Conservation (phyloP, 2,113 vertebrate species). For the Delphinapterus leucas region DNA sequence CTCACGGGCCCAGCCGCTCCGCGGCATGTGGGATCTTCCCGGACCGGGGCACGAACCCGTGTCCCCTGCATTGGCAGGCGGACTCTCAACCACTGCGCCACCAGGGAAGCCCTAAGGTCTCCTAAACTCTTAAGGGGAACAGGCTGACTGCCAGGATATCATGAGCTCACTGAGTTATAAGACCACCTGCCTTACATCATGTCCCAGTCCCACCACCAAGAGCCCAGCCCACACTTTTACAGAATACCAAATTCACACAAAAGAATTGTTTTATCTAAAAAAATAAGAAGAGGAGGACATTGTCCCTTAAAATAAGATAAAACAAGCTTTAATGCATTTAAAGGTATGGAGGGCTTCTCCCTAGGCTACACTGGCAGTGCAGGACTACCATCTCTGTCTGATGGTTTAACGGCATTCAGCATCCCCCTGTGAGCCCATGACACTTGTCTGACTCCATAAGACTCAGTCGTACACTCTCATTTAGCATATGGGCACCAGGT, state of each 20-base stretch:
- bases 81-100: too few species aligned
- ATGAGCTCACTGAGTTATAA: neutral
- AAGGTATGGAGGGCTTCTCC: neutral
- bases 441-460: neutral
- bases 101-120: neutral
- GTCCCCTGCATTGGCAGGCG: too few species aligned
- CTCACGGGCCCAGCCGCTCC: too few species aligned
- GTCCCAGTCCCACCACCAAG: neutral
- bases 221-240: neutral
- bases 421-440: neutral
- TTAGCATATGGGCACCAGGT: too few species aligned
- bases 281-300: too few species aligned
- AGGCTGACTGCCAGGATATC: fast-evolving
- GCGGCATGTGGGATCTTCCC: too few species aligned
- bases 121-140: neutral
- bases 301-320: neutral
- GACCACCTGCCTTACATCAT: neutral
- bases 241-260: neutral
- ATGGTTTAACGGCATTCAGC: fast-evolving
- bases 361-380: neutral
- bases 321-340: neutral
- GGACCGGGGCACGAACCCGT: too few species aligned
- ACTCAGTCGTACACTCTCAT: neutral
- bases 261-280: neutral
- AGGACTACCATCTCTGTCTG: neutral